These are phyloP conservation scores for Tapirus indicus DNA, from an alignment of 2,797 vertebrate species.

Conservation along the genomic window DNA sequence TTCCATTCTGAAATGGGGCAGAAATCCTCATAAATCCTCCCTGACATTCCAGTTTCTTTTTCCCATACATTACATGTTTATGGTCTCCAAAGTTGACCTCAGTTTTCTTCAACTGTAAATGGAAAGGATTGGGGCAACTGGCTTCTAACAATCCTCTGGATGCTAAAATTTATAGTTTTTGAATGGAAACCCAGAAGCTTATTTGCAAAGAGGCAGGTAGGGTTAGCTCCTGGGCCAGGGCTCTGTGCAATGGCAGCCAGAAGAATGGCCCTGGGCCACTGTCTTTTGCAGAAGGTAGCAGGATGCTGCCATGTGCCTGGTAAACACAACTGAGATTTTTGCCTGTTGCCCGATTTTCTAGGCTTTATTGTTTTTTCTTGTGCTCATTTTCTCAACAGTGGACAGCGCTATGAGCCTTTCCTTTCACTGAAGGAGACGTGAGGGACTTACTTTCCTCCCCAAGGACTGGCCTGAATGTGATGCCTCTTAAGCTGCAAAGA, in stretches of 20 bases:
- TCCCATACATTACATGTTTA: not conserved
- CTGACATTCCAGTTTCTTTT: not conserved
- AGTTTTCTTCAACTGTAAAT: not conserved
- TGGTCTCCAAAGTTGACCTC: not conserved
- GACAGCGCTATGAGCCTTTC: not conserved
- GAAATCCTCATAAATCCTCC: not conserved
- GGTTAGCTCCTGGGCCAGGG: not conserved
- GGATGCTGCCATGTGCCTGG: not conserved
- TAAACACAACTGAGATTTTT: not conserved
- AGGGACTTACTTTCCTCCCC: not conserved
- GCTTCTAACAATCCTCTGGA: not conserved
- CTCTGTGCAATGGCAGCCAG: not conserved
- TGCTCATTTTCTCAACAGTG: not conserved
- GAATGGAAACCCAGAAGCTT: not conserved
- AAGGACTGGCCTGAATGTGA: not conserved
- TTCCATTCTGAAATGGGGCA: slow-evolving; percentile 19
- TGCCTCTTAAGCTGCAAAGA: not conserved
- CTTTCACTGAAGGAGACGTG: not conserved
- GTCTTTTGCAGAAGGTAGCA: not conserved
- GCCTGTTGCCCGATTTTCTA: not conserved
- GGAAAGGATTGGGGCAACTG: not conserved
- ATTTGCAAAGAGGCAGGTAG: not conserved
- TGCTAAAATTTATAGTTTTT: slow-evolving; percentile 14
- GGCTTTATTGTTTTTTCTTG: not conserved
- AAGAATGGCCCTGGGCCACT: not conserved